A percentile compares a stretch with the other conserved stretches of the same genome.
Conservation (phyloP, 2,888 invertebrate species). For the Agonopterix heracliana region DNA sequence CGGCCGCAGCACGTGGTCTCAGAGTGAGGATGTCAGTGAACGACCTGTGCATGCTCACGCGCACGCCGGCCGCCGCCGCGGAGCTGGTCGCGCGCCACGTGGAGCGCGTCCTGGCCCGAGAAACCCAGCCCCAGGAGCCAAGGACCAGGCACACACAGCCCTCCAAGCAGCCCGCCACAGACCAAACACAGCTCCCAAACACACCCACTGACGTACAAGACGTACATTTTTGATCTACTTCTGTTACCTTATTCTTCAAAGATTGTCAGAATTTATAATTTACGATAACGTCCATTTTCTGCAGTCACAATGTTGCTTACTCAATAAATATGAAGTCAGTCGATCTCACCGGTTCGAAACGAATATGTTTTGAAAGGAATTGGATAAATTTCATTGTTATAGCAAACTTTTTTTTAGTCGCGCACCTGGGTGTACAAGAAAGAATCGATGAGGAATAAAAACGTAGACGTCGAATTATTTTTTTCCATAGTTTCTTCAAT, state of each 20-base stretch:
- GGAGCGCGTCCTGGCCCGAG: conserved; percentile 76
- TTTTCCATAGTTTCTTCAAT: conserved; percentile 8
- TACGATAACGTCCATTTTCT: background rate
- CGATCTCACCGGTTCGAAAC: conserved; percentile 40
- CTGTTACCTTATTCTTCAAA: background rate
- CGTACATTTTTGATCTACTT: conserved; percentile 67
- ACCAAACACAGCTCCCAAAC: conserved; percentile 64
- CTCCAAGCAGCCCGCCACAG: conserved; percentile 45
- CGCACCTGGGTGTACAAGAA: conserved; percentile 56
- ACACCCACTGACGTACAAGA: conserved; percentile 81
- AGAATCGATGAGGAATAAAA: conserved; percentile 23
- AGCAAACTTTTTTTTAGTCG: conserved; percentile 39
- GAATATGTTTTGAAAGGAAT: conserved; percentile 31
- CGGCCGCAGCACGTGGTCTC: conserved; percentile 80
- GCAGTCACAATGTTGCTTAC: conserved; percentile 9
- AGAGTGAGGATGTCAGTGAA: conserved; percentile 61
- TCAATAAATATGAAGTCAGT: conserved; percentile 32
- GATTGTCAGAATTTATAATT: background rate
- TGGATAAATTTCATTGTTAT: conserved; percentile 34
- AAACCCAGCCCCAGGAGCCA: conserved; percentile 68
- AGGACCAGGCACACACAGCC: conserved; percentile 42
- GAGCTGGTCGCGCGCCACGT: conserved; percentile 76
- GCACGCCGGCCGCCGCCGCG: conserved; percentile 66
- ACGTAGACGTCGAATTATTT: conserved; percentile 12
- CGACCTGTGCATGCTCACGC: conserved; percentile 63